These are phyloP conservation scores for Henicopernis longicauda DNA, from an alignment of 2,113 vertebrate species.

Conservation along the genomic window DNA sequence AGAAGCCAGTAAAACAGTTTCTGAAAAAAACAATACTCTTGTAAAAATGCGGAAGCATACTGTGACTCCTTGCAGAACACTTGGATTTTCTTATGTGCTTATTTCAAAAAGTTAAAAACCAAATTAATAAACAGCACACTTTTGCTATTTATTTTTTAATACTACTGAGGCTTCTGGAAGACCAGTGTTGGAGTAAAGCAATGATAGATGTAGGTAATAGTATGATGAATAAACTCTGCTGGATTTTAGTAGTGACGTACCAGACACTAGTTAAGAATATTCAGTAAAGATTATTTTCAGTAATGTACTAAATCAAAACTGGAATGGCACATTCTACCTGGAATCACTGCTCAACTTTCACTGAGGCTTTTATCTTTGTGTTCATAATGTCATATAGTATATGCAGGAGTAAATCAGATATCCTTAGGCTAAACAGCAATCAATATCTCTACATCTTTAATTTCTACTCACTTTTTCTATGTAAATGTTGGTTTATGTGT, in stretches of 20 bases:
- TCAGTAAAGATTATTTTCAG: background rate
- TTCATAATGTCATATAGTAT: background rate
- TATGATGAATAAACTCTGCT: background rate
- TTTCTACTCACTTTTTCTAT: background rate
- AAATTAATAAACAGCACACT: background rate
- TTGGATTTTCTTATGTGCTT: background rate
- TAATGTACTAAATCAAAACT: background rate
- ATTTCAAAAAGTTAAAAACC: background rate
- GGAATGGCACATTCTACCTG: background rate
- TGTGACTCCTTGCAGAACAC: background rate
- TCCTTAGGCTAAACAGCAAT: background rate
- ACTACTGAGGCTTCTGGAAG: background rate
- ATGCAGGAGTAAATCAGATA: background rate
- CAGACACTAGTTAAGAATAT: background rate
- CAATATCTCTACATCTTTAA: background rate
- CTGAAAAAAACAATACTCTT: background rate
- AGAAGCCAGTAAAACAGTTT: background rate
- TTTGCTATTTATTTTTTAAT: background rate
- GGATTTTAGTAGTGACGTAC: background rate
- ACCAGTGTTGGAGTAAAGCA: background rate
- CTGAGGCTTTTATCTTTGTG: background rate
- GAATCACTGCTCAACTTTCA: background rate
- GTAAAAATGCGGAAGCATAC: background rate
- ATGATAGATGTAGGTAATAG: background rate
- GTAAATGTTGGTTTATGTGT: background rate